Base-by-base conservation (phyloP, 2,888 invertebrate species). In the Serripes groenlandicus region DNA sequence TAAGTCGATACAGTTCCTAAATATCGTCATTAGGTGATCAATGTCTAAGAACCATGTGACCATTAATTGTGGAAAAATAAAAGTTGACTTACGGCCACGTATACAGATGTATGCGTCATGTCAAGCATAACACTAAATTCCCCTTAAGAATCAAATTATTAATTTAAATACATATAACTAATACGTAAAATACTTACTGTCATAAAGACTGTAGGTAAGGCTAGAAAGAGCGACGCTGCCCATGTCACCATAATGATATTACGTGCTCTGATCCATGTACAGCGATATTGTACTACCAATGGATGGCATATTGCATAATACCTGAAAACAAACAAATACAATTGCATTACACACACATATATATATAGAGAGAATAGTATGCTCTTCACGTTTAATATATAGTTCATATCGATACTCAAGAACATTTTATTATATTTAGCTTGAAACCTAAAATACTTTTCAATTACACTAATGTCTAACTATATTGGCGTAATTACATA, bases 251-350 rank as follows among this genome's bases (percentile, higher is more conserved):
- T 11, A 15, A 89, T 88, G 34, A 87, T 72, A 5, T 83, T 75
- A 15, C 84, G 49, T 0, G 87, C 84, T 62, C 89, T 58, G 26
- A 64, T 78, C 83, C 81, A 81, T 3, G 84, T 88, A 49, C 89
- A 89, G 58, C 85, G 73, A 69, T 84, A 89, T 60, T 87, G 83
- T 0, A 85, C 89, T 26, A 83, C 85, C 72, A 89, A 34, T 1
- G 89, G 89, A 30, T 85, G 83, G 60, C 89, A 89, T 0, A 89
- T 89, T 32, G 89, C 89, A 68, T 89, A 89, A 68, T 84, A 89
- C 42, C 89, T 89, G 80, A 5, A 81, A 75, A 28, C 37, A 70
- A 69, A 21, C 7, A n/a, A n/a, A n/a, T n/a, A n/a, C n/a, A n/a
- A n/a, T n/a, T n/a, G n/a, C 42, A 42, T 42, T 9, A 15, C 42